phyloP scores from a whole-genome alignment of 2,888 invertebrate species.

The Leuctra nigra region DNA sequence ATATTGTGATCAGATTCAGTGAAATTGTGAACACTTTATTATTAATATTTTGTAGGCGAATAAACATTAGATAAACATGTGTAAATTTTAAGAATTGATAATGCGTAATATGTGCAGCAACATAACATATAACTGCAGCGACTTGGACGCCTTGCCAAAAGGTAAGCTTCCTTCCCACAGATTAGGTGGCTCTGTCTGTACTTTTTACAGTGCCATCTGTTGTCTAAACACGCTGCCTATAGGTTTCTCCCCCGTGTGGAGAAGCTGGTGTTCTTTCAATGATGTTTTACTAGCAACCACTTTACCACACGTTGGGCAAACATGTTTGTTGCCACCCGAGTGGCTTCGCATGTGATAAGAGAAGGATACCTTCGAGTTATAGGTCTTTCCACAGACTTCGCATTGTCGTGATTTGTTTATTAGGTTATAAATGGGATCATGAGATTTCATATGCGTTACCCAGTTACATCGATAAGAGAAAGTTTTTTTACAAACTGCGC shows the following conservation, averaged over 20 bases:
- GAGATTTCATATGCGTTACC: neutral
- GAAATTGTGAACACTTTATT: too few species aligned
- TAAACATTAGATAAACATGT: too few species aligned
- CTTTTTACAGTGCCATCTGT: too few species aligned
- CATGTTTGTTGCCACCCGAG: slow-evolving; percentile 41
- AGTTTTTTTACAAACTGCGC: slow-evolving; percentile 35
- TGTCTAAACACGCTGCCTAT: too few species aligned
- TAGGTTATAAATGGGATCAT: neutral
- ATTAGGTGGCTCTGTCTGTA: too few species aligned
- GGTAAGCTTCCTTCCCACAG: too few species aligned
- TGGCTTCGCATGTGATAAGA: slow-evolving; percentile 34
- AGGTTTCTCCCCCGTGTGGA: slow-evolving; percentile 35
- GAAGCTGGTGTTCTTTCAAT: slow-evolving; percentile 53
- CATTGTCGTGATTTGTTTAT: neutral
- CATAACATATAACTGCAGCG: too few species aligned
- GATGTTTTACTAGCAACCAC: slow-evolving; percentile 51
- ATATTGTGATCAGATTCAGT: too few species aligned
- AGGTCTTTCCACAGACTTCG: slow-evolving; percentile 2
- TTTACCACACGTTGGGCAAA: slow-evolving; percentile 56
- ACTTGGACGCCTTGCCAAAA: too few species aligned
- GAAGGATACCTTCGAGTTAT: neutral
- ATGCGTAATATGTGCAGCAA: too few species aligned
- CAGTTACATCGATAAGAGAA: slow-evolving; percentile 26
- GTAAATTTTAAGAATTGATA: too few species aligned
- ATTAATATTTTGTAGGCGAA: too few species aligned